Evolutionary conservation across 2,888 invertebrate genomes (phyloP), one percentile per base, ranked within the genome.

Genomic region (Aphidius colemani): DNA sequence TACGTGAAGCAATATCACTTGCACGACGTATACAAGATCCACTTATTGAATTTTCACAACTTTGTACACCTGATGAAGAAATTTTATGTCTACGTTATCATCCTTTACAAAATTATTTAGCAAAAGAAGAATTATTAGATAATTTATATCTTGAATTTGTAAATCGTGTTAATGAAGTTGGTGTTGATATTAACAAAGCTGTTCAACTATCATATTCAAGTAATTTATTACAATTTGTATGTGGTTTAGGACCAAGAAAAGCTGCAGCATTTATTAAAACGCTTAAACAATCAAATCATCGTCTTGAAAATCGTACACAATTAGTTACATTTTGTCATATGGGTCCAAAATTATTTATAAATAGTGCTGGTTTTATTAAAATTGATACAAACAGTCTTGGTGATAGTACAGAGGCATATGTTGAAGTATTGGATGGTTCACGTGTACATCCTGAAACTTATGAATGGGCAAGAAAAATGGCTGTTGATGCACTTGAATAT

Each of bases 401-500:
- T 2, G 96, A 98, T 75, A 88, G 94, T 78, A 96, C 96, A 0
- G 96, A 97, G 77, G 93, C 95, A 0, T 97, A 96, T 75, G 94
- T 97, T 0, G 93, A 98, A 85, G 96, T 98, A 2, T 84, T 99
- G 60, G 99, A 99, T 78, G 97, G 98, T 0, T 97, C 98, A 0
- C 88, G 99, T 72, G 98, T 99, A 0, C 99, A 99, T 84, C 98
- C 98, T 0, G 99, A 99, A 85, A 96, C 98, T 0, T 99, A 99
- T 82, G 99, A 99, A 78, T 98, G 98, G 98, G 99, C 99, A 0
- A 86, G 98, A 49, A 99, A 99, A 84, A 99, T 99, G 98, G 99
- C 99, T 0, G 97, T 98, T 0, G 99, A 99, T 83, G 99, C 99
- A 1, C 84, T 99, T 55, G 99, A 99, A 75, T 97, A 98, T 74